These are phyloP conservation scores for Argyra leucocephala DNA, from an alignment of 2,888 invertebrate species.

Conservation along the genomic window DNA sequence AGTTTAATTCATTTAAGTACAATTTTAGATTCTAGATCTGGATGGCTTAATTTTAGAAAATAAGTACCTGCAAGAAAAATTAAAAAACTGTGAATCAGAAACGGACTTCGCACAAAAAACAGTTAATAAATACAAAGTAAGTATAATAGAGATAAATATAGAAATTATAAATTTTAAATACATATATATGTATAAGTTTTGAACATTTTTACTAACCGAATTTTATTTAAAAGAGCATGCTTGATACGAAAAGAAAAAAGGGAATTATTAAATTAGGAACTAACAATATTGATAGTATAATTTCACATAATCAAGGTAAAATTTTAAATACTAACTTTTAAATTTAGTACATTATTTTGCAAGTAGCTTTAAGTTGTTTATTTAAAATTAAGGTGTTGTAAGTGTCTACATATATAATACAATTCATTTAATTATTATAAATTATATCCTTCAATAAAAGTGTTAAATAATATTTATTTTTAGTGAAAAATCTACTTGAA, in stretches of 20 bases:
- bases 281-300: slow-evolving; percentile 58
- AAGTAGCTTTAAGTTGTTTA: no score
- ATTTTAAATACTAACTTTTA: background rate
- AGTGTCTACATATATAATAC: no score
- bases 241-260: slow-evolving; percentile 64
- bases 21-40: slow-evolving; percentile 55
- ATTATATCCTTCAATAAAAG: no score
- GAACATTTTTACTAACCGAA: slow-evolving; percentile 16
- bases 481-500: slow-evolving; percentile 64
- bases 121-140: slow-evolving; percentile 64
- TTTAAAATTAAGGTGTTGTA: no score
- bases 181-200: slow-evolving; percentile 21
- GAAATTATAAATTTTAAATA: background rate
- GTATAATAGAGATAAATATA: background rate
- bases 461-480: slow-evolving; percentile 30
- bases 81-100: slow-evolving; percentile 70
- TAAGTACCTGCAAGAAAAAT: slow-evolving; percentile 70
- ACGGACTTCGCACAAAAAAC: slow-evolving; percentile 65
- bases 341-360: no score
- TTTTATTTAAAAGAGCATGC: slow-evolving; percentile 47
- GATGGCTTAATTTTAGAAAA: slow-evolving; percentile 74
- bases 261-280: slow-evolving; percentile 59
- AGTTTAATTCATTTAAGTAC: background rate
- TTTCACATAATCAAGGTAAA: slow-evolving; percentile 75
- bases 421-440: no score